Evolutionary conservation across 2,888 invertebrate genomes (phyloP), one percentile per base, ranked within the genome.

Genomic region (Julus scanicus): DNA sequence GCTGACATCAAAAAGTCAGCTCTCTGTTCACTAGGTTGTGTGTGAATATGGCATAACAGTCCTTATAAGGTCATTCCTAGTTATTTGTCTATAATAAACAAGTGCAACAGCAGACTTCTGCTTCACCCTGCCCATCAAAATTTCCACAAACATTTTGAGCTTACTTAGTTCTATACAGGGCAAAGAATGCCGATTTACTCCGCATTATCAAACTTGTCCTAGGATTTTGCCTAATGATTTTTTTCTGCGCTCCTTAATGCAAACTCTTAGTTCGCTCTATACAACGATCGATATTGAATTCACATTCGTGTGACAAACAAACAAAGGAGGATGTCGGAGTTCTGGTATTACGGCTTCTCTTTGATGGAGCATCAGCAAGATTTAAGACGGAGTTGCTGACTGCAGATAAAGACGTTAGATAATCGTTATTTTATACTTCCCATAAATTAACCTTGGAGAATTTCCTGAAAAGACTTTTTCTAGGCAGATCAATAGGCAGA

Each of bases 381-480:
- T 57, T 57, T 57, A 57, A n/a, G 57, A 57, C 57, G 57, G 57
- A 57, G 57, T 57, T 57, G 57, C 57, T 57, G 57, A 57, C 57
- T 57, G 57, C n/a, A 57, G 57, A 57, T 57, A 57, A 57, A 57
- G 57, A 57, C 57, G 57, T 57, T 57, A 57, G 57, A 57, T 57
- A 57, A 57, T 57, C 57, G 57, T 57, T 57, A 57, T 57, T 57
- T 57, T 17, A 57, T 57, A 57, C 57, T 57, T 57, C 57, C 57
- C 57, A 57, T 57, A 57, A 57, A 57, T 57, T 57, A 57, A 57
- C 57, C 57, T 57, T 57, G 57, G 57, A 57, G 57, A 57, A 57
- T 57, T 57, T 57, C 57, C 57, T 57, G 15, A n/a, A 5, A 57
- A n/a, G 57, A 15, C 57, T n/a, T n/a, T 15, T 57, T 57, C 2